Percentiles rank a stretch among this genome's conserved stretches.
These are phyloP conservation scores for Hyperoodon ampullatus DNA, from an alignment of 2,113 vertebrate species.

Conservation along the genomic window DNA sequence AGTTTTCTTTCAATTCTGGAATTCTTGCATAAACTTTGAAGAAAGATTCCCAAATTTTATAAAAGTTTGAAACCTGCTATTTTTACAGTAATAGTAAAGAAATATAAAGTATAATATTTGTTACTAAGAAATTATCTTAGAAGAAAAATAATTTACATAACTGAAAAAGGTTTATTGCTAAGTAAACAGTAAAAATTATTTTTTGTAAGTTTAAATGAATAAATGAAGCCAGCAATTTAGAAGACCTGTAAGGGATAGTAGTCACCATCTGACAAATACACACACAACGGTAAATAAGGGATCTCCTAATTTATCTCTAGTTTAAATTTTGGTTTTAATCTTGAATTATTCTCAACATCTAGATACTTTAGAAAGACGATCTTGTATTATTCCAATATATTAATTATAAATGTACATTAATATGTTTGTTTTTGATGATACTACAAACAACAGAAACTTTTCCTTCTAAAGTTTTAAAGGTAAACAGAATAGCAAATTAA, in stretches of 20 bases:
- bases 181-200: background rate
- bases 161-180: background rate
- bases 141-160: background rate
- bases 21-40: background rate
- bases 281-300: background rate
- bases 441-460: background rate
- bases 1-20: background rate
- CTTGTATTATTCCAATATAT: background rate
- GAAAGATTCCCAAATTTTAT: background rate
- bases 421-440: background rate
- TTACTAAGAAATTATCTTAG: background rate
- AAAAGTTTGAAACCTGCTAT: background rate
- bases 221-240: background rate
- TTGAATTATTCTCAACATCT: background rate
- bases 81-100: conserved; percentile 4
- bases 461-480: background rate
- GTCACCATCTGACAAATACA: background rate
- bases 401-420: background rate
- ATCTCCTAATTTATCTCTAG: background rate
- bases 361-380: background rate
- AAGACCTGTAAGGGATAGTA: background rate
- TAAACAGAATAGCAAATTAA: background rate
- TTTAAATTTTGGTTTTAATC: background rate
- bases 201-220: background rate
- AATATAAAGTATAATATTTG: background rate